phyloP scores from a whole-genome alignment of 2,888 invertebrate species.

The Catocala nupta region DNA sequence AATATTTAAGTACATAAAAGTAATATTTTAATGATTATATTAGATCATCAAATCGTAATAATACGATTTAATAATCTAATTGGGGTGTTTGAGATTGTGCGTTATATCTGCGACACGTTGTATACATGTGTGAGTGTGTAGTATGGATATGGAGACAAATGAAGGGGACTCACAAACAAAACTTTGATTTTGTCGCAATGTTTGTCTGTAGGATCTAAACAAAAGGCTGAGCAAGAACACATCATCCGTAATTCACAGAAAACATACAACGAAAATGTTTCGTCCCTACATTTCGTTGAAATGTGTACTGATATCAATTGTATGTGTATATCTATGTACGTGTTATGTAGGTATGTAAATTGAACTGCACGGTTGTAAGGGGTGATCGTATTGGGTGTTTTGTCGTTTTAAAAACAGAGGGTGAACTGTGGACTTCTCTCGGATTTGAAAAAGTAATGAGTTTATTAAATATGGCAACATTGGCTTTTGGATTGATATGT shows the following conservation, averaged over 20 bases:
- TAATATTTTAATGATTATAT: no score
- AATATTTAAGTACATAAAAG: no score
- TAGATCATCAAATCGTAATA: no score
- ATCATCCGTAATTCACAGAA: conserved; percentile 14
- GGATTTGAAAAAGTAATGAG: conserved; percentile 16
- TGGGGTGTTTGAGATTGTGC: no score
- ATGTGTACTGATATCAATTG: conserved; percentile 46
- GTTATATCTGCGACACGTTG: no score
- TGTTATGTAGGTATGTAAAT: conserved; percentile 39
- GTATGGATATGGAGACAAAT: no score
- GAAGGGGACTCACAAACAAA: conserved; percentile 6
- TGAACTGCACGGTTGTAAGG: conserved; percentile 29
- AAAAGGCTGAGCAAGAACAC: conserved; percentile 28
- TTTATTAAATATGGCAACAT: not conserved
- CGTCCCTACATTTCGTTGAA: conserved; percentile 24
- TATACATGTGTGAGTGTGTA: no score
- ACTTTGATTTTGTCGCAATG: conserved; percentile 17
- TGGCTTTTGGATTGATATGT: not conserved
- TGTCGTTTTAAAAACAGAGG: conserved; percentile 42
- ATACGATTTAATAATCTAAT: no score
- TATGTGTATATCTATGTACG: conserved; percentile 20
- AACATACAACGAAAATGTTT: conserved; percentile 34
- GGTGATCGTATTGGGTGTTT: conserved; percentile 42
- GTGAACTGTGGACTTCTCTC: conserved; percentile 28
- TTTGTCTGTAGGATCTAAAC: conserved; percentile 18